These are phyloP conservation scores for Siniperca chuatsi DNA, from an alignment of 2,113 vertebrate species.

Conservation along the genomic window DNA sequence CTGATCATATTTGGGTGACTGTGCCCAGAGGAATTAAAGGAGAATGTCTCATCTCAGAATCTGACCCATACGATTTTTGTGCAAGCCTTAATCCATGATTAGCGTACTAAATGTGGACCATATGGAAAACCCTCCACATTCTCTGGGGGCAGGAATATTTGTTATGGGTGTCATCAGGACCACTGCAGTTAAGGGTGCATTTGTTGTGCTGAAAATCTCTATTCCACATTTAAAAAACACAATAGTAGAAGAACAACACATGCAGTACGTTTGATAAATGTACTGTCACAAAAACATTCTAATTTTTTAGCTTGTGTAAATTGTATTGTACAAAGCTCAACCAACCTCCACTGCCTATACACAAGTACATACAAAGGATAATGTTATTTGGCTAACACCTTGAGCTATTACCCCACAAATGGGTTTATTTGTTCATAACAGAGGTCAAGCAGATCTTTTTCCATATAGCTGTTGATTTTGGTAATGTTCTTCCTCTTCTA, in stretches of 20 bases:
- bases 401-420: not conserved
- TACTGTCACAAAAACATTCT: not conserved
- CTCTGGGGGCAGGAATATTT: conserved; percentile 12
- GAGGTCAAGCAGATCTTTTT: conserved; percentile 14
- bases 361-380: too few species aligned
- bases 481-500: conserved; percentile 13
- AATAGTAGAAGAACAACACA: not conserved
- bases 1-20: conserved; percentile 34
- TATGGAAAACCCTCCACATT: conserved; percentile 28
- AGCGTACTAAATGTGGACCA: conserved; percentile 27
- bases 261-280: not conserved
- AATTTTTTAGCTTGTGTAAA: not conserved
- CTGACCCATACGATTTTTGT: conserved; percentile 11
- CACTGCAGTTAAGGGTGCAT: conserved; percentile 9
- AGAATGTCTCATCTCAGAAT: conserved; percentile 21
- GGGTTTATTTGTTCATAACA: conserved; percentile 14
- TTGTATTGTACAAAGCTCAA: not conserved
- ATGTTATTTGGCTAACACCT: not conserved
- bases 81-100: conserved; percentile 41
- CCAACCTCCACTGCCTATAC: too few species aligned
- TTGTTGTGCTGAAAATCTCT: conserved; percentile 10
- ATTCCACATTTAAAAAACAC: conserved; percentile 6
- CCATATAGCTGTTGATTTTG: conserved; percentile 10
- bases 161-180: conserved; percentile 4
- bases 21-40: conserved; percentile 19